Evolutionary conservation across 2,113 vertebrate species (phyloP).

Genomic region (Seriola quinqueradiata): DNA sequence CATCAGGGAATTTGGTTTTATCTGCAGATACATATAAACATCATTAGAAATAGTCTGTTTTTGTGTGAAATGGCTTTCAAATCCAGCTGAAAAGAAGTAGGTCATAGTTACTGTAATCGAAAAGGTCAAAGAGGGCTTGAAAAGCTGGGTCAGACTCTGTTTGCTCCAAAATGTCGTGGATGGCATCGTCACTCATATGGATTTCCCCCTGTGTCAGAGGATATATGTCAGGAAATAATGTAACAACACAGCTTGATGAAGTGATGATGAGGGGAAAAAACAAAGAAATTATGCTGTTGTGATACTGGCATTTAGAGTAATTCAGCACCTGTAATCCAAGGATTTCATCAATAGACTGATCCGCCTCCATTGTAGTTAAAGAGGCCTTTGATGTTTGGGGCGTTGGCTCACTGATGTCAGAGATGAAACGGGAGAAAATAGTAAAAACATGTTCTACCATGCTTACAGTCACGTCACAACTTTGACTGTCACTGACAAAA

Average conservation of each 20-base stretch:
- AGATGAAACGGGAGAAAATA: not conserved
- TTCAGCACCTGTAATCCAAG: slow-evolving; percentile 92
- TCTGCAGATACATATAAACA: slow-evolving; percentile 78
- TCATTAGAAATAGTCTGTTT: not conserved
- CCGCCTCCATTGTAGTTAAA: slow-evolving; percentile 87
- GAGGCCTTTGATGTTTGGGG: slow-evolving; percentile 88
- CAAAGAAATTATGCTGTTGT: not conserved
- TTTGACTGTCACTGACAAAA: not conserved
- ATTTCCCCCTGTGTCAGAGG: slow-evolving; percentile 89
- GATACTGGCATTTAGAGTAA: not conserved
- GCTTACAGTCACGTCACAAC: not conserved
- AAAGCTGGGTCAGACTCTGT: slow-evolving; percentile 98
- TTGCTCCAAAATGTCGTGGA: slow-evolving; percentile 96
- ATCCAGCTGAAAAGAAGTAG: not conserved
- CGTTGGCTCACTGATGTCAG: slow-evolving; percentile 86
- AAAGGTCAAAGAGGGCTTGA: slow-evolving; percentile 97
- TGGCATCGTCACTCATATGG: slow-evolving; percentile 98
- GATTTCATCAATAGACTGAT: slow-evolving; percentile 97
- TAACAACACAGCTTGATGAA: not conserved
- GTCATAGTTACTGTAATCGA: slow-evolving; percentile 90
- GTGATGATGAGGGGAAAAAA: not conserved
- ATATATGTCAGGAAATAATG: not conserved
- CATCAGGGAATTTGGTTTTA: slow-evolving; percentile 88
- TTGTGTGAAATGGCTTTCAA: not conserved
- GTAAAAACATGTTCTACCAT: not conserved